Evolutionary conservation across 2,113 vertebrate genomes (phyloP), one percentile per base, ranked within the genome.

Genomic region (Zosterops lateralis): DNA sequence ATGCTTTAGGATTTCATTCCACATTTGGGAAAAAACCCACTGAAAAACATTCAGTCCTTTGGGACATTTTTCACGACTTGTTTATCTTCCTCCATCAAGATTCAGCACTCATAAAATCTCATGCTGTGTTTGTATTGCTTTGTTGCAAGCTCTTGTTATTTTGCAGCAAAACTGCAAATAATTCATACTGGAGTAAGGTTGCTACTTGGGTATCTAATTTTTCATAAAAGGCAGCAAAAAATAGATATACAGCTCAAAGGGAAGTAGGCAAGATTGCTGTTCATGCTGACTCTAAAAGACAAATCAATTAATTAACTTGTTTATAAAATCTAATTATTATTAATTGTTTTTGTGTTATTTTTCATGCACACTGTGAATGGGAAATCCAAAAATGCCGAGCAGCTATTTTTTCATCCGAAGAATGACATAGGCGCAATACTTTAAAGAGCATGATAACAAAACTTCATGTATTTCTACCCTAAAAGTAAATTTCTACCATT

Each of bases 1-100:
- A 89, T 95, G 56, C 40, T 66, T 92, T 54, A 73, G 58, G 62
- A 93, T 92, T 93, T 94, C 70, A 70, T 70, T 87, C 47, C 24
- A 79, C 71, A 21, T 92, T 87, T 87, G 14, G 36, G 14, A 5
- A 57, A 93, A 83, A 62, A 14, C 0, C 2, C 24, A 36, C 57
- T 78, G 65, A 84, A 93, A 94, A 92, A 57, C 50, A 50, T 82
- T 79, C 26, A 17, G 48, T 84, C 93, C 61, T 78, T n/a, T 28
- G 53, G 70, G 84, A 83, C 36, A n/a, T 77, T 34, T 95, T 91
- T 82, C 89, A 91, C 0, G 1, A 73, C 50, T 85, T 61, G 6
- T 73, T 44, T 91, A 68, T 87, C 62, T 89, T 79, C 18, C 17
- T 42, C 56, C 17, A 71, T 82, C 66, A 83, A 70, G 66, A 92